Conservation (phyloP, 2,888 invertebrate species). For the Drosophila formosana region DNA sequence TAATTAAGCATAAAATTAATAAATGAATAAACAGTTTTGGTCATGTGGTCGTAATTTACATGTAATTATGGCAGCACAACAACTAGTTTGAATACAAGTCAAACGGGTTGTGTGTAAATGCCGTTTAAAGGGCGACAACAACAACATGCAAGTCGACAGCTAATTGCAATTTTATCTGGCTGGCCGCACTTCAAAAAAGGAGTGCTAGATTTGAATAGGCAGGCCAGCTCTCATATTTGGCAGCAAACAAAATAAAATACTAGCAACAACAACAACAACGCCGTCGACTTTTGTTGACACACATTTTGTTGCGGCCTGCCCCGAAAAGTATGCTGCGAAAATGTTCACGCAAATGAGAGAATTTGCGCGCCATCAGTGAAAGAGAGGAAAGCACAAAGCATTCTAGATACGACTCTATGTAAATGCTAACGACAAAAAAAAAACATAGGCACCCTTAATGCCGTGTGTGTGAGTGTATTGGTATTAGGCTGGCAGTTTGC, state of each 20-base stretch:
- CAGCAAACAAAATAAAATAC: slow-evolving; percentile 17
- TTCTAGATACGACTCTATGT: slow-evolving; percentile 9
- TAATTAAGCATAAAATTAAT: slow-evolving; percentile 68
- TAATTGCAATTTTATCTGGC: slow-evolving; percentile 62
- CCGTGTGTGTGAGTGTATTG: slow-evolving; percentile 31
- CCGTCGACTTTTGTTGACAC: slow-evolving; percentile 67
- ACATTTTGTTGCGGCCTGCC: slow-evolving; percentile 63
- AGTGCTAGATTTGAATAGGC: slow-evolving; percentile 33
- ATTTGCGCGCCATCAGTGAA: slow-evolving; percentile 67
- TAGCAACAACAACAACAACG: slow-evolving; percentile 2
- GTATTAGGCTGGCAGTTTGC: slow-evolving; percentile 67
- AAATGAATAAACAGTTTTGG: slow-evolving; percentile 62
- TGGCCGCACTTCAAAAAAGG: slow-evolving; percentile 47
- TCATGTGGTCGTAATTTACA: slow-evolving; percentile 67
- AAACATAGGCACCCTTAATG: slow-evolving; percentile 11
- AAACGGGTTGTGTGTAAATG: slow-evolving; percentile 59
- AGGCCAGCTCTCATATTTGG: slow-evolving; percentile 31
- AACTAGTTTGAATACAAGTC: slow-evolving; percentile 41
- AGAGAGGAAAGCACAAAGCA: slow-evolving; percentile 31
- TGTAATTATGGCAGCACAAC: slow-evolving; percentile 67
- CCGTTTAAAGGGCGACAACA: slow-evolving; percentile 36
- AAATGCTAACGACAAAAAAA: slow-evolving; percentile 3
- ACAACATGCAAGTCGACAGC: slow-evolving; percentile 22
- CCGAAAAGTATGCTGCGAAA: slow-evolving; percentile 69
- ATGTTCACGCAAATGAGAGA: slow-evolving; percentile 71